Percentiles rank a stretch among this genome's conserved stretches.
Evolutionary conservation across 2,797 vertebrate genomes (phyloP).

Genomic region (Crenuchus spilurus): DNA sequence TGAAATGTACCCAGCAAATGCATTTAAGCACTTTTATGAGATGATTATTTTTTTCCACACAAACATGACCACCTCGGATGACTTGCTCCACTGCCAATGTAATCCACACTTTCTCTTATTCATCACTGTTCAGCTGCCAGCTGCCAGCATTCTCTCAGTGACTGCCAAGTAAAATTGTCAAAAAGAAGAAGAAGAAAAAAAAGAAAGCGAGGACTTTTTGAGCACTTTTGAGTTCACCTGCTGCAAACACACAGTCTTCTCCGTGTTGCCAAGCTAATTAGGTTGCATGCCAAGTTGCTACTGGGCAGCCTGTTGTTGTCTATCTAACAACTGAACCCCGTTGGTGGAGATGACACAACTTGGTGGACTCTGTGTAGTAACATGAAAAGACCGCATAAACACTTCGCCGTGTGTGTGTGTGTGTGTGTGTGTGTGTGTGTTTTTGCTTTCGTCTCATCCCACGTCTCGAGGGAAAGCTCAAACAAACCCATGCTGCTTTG

Average conservation of each 20-base stretch:
- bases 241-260: slow-evolving; percentile 17
- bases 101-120: slow-evolving; percentile 26
- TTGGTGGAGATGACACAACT: background rate
- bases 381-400: slow-evolving; percentile 38
- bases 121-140: slow-evolving; percentile 23
- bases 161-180: slow-evolving; percentile 12
- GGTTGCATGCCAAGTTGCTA: slow-evolving; percentile 33
- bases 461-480: slow-evolving; percentile 67
- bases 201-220: background rate
- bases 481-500: slow-evolving; percentile 64
- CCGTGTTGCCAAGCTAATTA: slow-evolving; percentile 37
- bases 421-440: background rate
- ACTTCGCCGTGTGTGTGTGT: background rate
- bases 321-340: slow-evolving; percentile 10
- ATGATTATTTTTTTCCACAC: slow-evolving; percentile 6
- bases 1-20: too few relatives aligned
- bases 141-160: background rate
- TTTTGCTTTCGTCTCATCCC: slow-evolving; percentile 70
- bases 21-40: slow-evolving; percentile 18
- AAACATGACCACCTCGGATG: slow-evolving; percentile 18
- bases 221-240: slow-evolving; percentile 26
- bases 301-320: slow-evolving; percentile 30
- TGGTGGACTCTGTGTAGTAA: slow-evolving; percentile 20
- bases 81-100: slow-evolving; percentile 8
- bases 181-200: background rate